Evolutionary conservation across 1,140 invertebrate species (phyloP).

Genomic region (Hycleus cichorii): DNA sequence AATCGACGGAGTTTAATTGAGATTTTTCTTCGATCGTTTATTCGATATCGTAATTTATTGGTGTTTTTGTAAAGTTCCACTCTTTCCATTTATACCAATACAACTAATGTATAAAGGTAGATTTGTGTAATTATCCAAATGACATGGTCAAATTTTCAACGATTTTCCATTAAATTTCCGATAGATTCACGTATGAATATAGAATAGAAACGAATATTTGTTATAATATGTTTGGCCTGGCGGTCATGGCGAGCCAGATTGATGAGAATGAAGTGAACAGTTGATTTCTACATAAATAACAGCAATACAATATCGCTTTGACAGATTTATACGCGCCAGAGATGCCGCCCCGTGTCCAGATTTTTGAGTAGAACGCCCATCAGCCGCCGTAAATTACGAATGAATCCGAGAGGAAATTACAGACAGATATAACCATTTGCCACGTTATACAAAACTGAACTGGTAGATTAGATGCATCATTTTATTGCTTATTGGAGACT

Average conservation of each 20-base stretch:
- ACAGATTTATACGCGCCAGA: conserved; percentile 36
- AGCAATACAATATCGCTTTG: conserved; percentile 36
- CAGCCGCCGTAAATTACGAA: conserved; percentile 26
- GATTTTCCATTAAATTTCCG: too few relatives aligned
- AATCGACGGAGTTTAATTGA: conserved; percentile 35
- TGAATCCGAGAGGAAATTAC: conserved; percentile 25
- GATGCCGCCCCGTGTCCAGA: conserved; percentile 32
- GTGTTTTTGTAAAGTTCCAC: conserved; percentile 25
- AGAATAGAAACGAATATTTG: not conserved
- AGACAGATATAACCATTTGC: conserved; percentile 18
- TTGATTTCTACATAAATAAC: conserved; percentile 40
- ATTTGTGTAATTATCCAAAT: too few relatives aligned
- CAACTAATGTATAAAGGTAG: too few relatives aligned
- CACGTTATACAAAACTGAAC: not conserved
- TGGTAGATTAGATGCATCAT: conserved; percentile 12
- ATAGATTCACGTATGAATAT: too few relatives aligned
- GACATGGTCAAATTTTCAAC: too few relatives aligned
- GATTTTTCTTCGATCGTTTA: conserved; percentile 37
- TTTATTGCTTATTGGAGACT: conserved; percentile 7
- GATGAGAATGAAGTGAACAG: conserved; percentile 36
- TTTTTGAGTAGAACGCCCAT: conserved; percentile 38
- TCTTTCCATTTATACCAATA: too few relatives aligned
- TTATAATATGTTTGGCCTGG: not conserved
- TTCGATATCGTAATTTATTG: conserved; percentile 34
- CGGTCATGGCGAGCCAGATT: conserved; percentile 26